A percentile compares a stretch with the other conserved stretches of the same genome.
Conservation (phyloP, 2,113 vertebrate species). For the Oenanthe melanoleuca region DNA sequence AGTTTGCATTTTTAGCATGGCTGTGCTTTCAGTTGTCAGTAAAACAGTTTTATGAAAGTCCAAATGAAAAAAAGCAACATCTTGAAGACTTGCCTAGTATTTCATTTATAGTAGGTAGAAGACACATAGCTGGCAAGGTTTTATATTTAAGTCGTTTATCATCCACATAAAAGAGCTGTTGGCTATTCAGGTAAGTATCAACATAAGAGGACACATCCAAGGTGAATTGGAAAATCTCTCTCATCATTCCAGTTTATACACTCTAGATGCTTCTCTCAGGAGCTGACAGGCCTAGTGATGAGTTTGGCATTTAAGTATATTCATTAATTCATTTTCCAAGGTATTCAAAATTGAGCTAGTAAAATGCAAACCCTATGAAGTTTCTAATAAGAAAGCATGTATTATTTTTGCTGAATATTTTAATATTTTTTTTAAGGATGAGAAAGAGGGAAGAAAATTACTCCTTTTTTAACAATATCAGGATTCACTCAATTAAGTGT, state of each 20-base stretch:
- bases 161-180: not conserved
- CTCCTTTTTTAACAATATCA: not conserved
- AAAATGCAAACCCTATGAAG: not conserved
- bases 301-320: not conserved
- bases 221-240: constrained; percentile 37
- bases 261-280: not conserved
- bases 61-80: not conserved
- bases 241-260: not conserved
- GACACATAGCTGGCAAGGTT: not conserved
- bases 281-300: not conserved
- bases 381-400: not conserved
- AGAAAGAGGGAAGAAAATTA: not conserved
- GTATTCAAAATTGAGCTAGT: not conserved
- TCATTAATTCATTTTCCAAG: not conserved
- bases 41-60: not conserved
- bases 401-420: not conserved
- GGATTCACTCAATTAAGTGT: not conserved
- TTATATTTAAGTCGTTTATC: constrained; percentile 34
- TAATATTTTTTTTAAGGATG: not conserved
- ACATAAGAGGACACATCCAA: constrained; percentile 2
- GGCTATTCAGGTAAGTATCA: constrained; percentile 28
- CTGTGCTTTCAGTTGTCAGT: not conserved
- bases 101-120: constrained; percentile 13
- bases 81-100: not conserved
- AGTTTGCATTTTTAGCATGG: not conserved